Conservation (phyloP, 2,797 vertebrate species). For the Vipera latastei region DNA sequence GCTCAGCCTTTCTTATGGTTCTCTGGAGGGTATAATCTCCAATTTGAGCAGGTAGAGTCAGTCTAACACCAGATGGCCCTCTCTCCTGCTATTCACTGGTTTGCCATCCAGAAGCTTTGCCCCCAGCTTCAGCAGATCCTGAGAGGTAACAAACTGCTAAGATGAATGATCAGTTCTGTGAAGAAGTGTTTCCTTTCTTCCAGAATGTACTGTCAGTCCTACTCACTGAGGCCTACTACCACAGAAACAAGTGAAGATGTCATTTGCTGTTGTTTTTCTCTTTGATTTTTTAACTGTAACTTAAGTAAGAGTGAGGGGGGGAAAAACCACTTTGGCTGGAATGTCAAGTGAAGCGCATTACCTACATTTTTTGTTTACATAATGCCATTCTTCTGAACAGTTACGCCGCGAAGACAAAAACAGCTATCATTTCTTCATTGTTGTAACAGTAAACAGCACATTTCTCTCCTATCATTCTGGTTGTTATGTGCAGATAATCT, state of each 20-base stretch:
- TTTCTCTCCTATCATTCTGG: background rate
- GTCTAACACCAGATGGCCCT: background rate
- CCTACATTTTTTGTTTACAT: background rate
- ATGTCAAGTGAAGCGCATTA: background rate
- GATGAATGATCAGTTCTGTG: background rate
- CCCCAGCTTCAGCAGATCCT: background rate
- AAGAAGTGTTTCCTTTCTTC: background rate
- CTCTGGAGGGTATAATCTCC: background rate
- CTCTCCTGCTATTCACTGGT: background rate
- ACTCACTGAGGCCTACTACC: background rate
- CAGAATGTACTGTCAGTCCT: no score
- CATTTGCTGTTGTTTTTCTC: background rate
- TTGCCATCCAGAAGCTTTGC: background rate
- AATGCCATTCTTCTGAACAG: background rate
- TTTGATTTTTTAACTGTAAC: background rate
- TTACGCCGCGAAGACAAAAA: background rate
- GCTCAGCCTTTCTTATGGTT: no score
- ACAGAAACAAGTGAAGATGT: background rate
- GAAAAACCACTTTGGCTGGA: background rate
- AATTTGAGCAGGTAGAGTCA: background rate
- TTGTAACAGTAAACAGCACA: background rate
- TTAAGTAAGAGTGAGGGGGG: background rate
- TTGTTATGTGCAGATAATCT: background rate
- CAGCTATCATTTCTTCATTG: background rate
- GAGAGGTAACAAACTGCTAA: no score